These are phyloP conservation scores for Eueremaeus valkanovi DNA, from an alignment of 2,888 invertebrate genomes.

Conservation along the genomic window DNA sequence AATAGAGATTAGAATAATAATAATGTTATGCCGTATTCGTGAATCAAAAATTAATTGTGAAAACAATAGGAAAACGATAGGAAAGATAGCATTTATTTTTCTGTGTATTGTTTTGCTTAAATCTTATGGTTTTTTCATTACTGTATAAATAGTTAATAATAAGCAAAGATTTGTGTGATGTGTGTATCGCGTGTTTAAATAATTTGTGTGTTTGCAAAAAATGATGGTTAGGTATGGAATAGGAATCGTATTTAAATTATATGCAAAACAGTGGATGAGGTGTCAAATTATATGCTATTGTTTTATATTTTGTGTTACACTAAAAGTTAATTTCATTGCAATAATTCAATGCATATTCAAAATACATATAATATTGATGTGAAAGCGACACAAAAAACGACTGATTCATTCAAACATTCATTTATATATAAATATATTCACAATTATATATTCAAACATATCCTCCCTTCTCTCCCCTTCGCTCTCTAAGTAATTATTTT, in stretches of 20 bases:
- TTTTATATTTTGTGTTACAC: neutral
- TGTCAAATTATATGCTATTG: constrained; percentile 22
- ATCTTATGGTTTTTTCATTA: constrained; percentile 4
- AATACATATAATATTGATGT: neutral
- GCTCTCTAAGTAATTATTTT: neutral
- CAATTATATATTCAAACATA: constrained; percentile 18
- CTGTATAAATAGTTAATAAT: neutral
- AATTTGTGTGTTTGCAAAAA: neutral
- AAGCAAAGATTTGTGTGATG: constrained; percentile 27
- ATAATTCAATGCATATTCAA: neutral
- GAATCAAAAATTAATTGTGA: neutral
- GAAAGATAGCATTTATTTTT: neutral
- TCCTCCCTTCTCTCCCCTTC: neutral
- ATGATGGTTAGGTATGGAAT: no score
- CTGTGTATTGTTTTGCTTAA: neutral
- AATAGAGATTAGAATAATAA: neutral
- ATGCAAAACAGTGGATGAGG: constrained; percentile 21
- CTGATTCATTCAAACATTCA: neutral
- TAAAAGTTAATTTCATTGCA: constrained; percentile 24
- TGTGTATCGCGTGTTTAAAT: constrained; percentile 25
- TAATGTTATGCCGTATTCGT: neutral
- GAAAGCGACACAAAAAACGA: constrained; percentile 4
- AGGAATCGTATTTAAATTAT: neutral
- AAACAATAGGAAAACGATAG: neutral
- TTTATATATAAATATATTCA: neutral